Conservation (phyloP, 2,888 invertebrate species). For the Plutella xylostella region DNA sequence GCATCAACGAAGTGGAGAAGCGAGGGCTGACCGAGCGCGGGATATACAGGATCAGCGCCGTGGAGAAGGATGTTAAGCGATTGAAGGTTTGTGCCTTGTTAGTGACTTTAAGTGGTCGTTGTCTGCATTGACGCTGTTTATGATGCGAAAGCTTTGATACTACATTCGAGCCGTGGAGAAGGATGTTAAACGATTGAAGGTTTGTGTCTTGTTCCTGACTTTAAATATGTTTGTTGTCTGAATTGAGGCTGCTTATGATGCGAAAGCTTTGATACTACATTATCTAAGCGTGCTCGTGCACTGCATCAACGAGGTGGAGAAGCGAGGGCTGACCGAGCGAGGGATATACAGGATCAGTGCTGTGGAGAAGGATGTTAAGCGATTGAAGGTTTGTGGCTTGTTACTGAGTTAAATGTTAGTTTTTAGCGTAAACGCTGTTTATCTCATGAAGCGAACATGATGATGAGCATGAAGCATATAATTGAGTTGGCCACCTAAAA, state of each 20-base stretch:
- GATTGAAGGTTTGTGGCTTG: conserved; percentile 81
- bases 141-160: conserved; percentile 85
- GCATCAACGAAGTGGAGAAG: conserved; percentile 93
- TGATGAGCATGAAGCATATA: too few species aligned
- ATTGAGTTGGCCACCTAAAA: too few species aligned
- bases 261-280: conserved; percentile 90
- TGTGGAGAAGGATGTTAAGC: conserved; percentile 88
- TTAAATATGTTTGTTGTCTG: conserved; percentile 97
- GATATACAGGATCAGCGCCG: conserved; percentile 91
- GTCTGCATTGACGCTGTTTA: conserved; percentile 97
- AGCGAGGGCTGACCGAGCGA: conserved; percentile 85
- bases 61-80: conserved; percentile 87
- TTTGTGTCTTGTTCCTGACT: too few species aligned
- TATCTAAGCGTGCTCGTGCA: conserved; percentile 93
- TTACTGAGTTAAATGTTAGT: too few species aligned
- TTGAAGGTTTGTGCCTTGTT: too few species aligned
- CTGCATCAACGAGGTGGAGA: conserved; percentile 94
- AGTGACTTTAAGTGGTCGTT: too few species aligned
- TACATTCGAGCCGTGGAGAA: conserved; percentile 90
- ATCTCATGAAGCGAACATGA: too few species aligned
- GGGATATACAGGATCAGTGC: conserved; percentile 96
- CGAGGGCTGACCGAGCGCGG: conserved; percentile 90
- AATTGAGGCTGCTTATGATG: conserved; percentile 92
- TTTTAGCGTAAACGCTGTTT: too few species aligned
- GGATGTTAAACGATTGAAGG: conserved; percentile 87